Conservation (phyloP, 2,113 vertebrate species). For the Dasyornis broadbenti region DNA sequence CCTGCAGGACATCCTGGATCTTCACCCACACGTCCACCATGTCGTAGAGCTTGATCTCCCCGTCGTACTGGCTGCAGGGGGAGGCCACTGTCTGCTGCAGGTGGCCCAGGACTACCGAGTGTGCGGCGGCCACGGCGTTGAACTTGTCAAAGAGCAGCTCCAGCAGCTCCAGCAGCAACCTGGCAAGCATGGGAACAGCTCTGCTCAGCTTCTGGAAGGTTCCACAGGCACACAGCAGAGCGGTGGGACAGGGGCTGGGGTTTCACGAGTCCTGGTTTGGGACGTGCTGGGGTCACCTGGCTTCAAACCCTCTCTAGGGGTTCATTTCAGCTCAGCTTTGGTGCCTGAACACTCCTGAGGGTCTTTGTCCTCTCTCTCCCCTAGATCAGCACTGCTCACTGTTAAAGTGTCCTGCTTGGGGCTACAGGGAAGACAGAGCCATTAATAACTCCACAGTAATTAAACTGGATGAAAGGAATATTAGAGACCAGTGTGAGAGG, state of each 20-base stretch:
- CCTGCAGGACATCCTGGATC: conserved; percentile 96
- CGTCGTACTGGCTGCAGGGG: conserved; percentile 72
- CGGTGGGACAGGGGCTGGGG: background rate
- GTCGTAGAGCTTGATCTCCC: conserved; percentile 92
- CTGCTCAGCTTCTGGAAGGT: background rate
- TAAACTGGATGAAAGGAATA: background rate
- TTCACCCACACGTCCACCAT: conserved; percentile 97
- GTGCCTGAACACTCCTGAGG: background rate
- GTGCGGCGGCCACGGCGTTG: conserved; percentile 90
- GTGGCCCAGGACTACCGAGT: conserved; percentile 86
- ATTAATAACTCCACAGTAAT: background rate
- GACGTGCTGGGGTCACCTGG: background rate
- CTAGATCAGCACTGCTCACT: fast-evolving
- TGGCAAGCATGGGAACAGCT: conserved; percentile 19
- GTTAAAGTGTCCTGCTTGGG: background rate
- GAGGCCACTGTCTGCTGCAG: conserved; percentile 83
- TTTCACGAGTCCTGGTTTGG: fast-evolving
- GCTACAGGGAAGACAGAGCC: background rate
- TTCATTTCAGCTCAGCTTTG: background rate
- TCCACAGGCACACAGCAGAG: background rate
- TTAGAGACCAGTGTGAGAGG: background rate
- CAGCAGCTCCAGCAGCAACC: conserved; percentile 91
- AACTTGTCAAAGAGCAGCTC: conserved; percentile 97
- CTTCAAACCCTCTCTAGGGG: background rate
- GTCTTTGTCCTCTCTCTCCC: background rate